Base-by-base conservation (phyloP, 92 coral and sea anemone species). In the Porites evermanni region DNA sequence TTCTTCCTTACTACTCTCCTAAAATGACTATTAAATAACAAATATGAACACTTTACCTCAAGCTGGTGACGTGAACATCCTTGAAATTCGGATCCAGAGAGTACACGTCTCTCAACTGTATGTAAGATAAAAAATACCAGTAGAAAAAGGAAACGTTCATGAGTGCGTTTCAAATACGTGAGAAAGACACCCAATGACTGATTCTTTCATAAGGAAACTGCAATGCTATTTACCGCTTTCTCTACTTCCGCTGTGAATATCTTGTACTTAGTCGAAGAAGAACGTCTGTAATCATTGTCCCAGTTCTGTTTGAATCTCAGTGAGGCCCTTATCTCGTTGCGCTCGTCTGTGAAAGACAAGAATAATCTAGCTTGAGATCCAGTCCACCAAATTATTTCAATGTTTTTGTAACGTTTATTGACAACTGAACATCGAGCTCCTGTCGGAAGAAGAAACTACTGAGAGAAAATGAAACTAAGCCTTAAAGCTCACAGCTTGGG, bases 291-390 rank as follows among this genome's bases (percentile, higher is more conserved):
- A 84, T 97, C 97, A 67, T 74, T 81, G 44, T 96, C 90, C 99
- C 99, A 97, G 85, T 95, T 97, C 78, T 93, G 98, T 65, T 93
- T 97, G 97, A 97, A 97, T 67, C 98, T 89, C 52, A 97, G 84
- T 1, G 99, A 93, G 10, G 97, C 99, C 53, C 84, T 90, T 19
- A 97, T 91, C 50, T 95, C 86, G 47, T 95, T 95, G 10, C 88
- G 84, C 72, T 90, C 92, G 74, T 93, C 99, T 97, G 79, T 21
- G 70, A 6, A 24, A 1, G 76, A 21, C 58, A 63, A 52, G 59
- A 17, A 73, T 12, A 70, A 73, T 11, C 5, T 78, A 19, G n/a
- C 16, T 38, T 38, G 7, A 38, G 47, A 3, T 38, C 4, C 7
- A 38, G 47, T 38, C 47, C 47, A 38, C 7, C 5, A 38, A 38